A percentile compares a stretch with the other conserved stretches of the same genome.
Conservation (phyloP, 2,888 invertebrate genomes). For the Meta bourneti region DNA sequence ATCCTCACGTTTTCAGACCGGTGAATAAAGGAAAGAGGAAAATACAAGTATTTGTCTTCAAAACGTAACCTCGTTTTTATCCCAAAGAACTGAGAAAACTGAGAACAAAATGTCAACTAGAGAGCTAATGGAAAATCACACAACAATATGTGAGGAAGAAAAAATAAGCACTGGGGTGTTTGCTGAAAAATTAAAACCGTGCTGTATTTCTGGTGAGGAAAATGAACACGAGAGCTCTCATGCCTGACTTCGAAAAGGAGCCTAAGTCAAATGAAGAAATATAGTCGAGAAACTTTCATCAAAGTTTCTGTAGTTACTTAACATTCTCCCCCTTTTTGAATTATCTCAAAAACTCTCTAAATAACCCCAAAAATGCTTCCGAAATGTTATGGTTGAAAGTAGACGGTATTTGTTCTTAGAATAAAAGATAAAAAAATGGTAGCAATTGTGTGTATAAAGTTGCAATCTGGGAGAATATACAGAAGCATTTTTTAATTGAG, state of each 20-base stretch:
- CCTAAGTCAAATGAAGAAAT: neutral
- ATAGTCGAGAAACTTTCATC: constrained; percentile 30
- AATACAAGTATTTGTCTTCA: too few species aligned
- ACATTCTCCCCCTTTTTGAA: neutral
- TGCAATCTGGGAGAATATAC: too few species aligned
- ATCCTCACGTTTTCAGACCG: too few species aligned
- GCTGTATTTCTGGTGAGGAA: neutral
- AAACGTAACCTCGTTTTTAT: too few species aligned
- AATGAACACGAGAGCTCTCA: neutral
- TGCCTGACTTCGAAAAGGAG: neutral
- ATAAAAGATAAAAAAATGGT: too few species aligned
- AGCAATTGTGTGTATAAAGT: too few species aligned
- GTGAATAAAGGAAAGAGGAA: too few species aligned
- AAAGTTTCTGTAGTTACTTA: neutral
- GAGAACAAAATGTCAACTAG: neutral
- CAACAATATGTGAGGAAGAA: neutral
- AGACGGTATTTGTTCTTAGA: too few species aligned
- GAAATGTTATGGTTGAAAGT: neutral
- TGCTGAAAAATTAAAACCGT: neutral
- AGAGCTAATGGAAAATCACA: neutral
- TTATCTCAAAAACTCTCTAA: neutral
- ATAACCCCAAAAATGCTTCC: neutral
- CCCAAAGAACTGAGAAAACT: too few species aligned
- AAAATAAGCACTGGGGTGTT: neutral
- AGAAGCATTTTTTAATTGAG: too few species aligned